These are phyloP conservation scores for Pasiphila rectangulata DNA, from an alignment of 2,888 invertebrate genomes.

Conservation along the genomic window DNA sequence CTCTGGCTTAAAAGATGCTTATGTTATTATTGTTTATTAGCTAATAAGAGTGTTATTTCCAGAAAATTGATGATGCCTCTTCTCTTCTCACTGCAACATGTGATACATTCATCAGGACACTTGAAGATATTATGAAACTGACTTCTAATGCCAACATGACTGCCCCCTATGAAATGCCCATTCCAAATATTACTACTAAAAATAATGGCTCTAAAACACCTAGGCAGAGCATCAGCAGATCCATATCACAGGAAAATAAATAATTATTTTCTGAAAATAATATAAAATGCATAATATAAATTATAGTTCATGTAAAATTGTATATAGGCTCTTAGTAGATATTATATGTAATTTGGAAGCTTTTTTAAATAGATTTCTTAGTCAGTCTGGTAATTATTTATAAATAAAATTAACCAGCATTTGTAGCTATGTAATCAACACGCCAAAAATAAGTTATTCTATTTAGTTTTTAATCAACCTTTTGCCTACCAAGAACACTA, in stretches of 20 bases:
- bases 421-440: too few species aligned
- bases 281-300: conserved; percentile 13
- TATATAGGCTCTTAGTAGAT: conserved; percentile 1
- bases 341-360: conserved; percentile 3
- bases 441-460: too few species aligned
- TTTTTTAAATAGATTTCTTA: neutral
- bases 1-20: too few species aligned
- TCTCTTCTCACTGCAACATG: conserved; percentile 88
- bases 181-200: conserved; percentile 53
- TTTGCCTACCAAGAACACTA: too few species aligned
- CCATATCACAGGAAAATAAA: conserved; percentile 73
- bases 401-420: too few species aligned
- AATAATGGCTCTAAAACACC: conserved; percentile 50
- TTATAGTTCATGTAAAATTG: conserved; percentile 5
- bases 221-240: conserved; percentile 59
- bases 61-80: conserved; percentile 87
- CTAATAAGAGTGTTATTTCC: conserved; percentile 55
- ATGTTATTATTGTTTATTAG: too few species aligned
- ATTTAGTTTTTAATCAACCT: too few species aligned
- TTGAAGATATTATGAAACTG: conserved; percentile 89
- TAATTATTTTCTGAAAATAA: conserved; percentile 42
- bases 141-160: conserved; percentile 56
- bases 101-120: conserved; percentile 90
- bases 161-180: conserved; percentile 60
- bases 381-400: too few species aligned